phyloP scores from a whole-genome alignment of 2,113 vertebrate species.

The Prochilodus magdalenae region DNA sequence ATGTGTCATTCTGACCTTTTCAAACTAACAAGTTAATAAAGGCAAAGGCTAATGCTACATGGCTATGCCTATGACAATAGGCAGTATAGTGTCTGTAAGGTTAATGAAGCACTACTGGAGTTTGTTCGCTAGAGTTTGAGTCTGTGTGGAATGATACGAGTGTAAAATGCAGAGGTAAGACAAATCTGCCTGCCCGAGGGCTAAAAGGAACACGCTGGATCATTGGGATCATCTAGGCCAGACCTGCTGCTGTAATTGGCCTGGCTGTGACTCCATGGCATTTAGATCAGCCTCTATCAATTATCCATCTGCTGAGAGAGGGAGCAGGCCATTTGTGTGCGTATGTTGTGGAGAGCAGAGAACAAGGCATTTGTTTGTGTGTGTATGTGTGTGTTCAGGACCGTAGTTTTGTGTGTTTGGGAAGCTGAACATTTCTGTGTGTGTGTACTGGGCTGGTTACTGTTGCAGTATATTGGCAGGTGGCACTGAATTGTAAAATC shows the following conservation, averaged over 20 bases:
- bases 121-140: neutral
- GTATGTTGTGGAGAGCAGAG: no score
- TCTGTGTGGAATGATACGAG: neutral
- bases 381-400: conserved; percentile 4
- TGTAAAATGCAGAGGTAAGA: conserved; percentile 3
- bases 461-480: neutral
- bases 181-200: neutral
- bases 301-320: conserved; percentile 34
- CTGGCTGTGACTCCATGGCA: conserved; percentile 21
- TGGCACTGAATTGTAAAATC: conserved; percentile 2
- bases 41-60: neutral
- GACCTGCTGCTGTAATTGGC: conserved; percentile 47
- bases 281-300: conserved; percentile 37
- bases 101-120: conserved; percentile 4
- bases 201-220: neutral
- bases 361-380: no score
- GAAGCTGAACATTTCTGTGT: neutral
- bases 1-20: neutral
- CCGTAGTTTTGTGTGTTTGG: no score
- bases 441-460: neutral
- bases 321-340: neutral
- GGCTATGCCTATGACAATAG: neutral
- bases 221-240: neutral
- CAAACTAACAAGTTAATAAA: neutral
- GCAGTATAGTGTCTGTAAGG: neutral